Evolutionary conservation across 2,888 invertebrate genomes (phyloP).

Genomic region (Macropis europaea): DNA sequence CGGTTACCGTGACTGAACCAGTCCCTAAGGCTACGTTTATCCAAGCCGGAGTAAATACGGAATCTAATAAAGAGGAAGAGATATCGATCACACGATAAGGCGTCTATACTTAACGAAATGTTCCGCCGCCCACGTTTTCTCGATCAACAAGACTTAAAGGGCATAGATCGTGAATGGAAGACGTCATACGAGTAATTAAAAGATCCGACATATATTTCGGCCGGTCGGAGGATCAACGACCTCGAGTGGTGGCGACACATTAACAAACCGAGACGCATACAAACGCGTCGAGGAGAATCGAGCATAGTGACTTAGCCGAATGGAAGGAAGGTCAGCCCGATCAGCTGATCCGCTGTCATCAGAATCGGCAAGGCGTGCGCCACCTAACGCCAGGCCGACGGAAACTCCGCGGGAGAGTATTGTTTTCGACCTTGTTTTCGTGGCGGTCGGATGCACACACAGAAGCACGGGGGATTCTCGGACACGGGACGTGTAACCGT

Average conservation of each 20-base stretch:
- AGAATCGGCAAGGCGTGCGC: constrained; percentile 50
- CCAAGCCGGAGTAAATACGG: constrained; percentile 40
- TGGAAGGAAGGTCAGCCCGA: constrained; percentile 68
- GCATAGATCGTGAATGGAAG: background rate
- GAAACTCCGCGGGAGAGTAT: constrained; percentile 38
- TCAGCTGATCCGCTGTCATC: constrained; percentile 71
- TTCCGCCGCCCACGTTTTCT: background rate
- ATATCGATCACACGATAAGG: constrained; percentile 11
- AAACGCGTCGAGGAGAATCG: constrained; percentile 7
- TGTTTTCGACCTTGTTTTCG: constrained; percentile 66
- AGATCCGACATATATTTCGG: background rate
- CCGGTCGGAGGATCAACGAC: constrained; percentile 39
- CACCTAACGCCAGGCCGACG: constrained; percentile 49
- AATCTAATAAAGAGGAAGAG: constrained; percentile 19
- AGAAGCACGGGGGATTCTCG: background rate
- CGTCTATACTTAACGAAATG: background rate
- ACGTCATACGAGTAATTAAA: background rate
- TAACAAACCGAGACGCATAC: constrained; percentile 37
- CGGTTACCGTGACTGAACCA: constrained; percentile 51
- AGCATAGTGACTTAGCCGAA: constrained; percentile 51
- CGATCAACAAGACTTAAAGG: background rate
- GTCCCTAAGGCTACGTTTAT: constrained; percentile 46
- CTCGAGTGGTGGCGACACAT: constrained; percentile 25
- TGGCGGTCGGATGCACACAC: constrained; percentile 21
- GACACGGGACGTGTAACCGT: background rate